Percentiles rank a stretch among this genome's conserved stretches.
These are phyloP conservation scores for Drosophila buzzatii DNA, from an alignment of 2,888 invertebrate genomes.

Conservation along the genomic window DNA sequence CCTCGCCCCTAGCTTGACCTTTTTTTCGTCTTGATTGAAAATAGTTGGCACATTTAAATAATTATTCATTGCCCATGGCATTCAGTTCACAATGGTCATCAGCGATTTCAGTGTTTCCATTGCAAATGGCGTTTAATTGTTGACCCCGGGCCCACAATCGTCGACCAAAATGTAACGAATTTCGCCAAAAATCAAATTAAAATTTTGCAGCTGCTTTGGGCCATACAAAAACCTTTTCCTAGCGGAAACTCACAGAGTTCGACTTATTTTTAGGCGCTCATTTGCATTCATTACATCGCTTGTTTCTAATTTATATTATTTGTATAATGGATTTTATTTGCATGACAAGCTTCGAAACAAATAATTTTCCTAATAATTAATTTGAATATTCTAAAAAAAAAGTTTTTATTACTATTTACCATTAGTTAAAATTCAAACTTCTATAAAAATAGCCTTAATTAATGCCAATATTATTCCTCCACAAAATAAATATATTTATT, in stretches of 20 bases:
- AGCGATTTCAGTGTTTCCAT: constrained; percentile 53
- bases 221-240: background rate
- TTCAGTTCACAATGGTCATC: constrained; percentile 34
- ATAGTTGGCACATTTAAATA: constrained; percentile 70
- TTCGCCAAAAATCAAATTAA: constrained; percentile 34
- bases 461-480: no score
- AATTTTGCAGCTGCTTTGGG: constrained; percentile 49
- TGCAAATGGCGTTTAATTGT: constrained; percentile 77
- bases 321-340: no score
- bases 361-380: no score
- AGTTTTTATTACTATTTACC: no score
- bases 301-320: background rate
- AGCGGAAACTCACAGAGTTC: background rate
- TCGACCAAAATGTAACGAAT: constrained; percentile 63
- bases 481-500: no score
- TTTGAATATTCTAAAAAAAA: no score
- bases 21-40: constrained; percentile 69
- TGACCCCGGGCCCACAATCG: constrained; percentile 54
- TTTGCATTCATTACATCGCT: background rate
- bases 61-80: constrained; percentile 68
- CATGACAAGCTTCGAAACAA: no score
- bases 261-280: background rate
- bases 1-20: constrained; percentile 63
- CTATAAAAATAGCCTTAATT: no score
- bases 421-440: no score